Base-by-base conservation (phyloP, 2,113 vertebrate species). In the Spea multiplicata region DNA sequence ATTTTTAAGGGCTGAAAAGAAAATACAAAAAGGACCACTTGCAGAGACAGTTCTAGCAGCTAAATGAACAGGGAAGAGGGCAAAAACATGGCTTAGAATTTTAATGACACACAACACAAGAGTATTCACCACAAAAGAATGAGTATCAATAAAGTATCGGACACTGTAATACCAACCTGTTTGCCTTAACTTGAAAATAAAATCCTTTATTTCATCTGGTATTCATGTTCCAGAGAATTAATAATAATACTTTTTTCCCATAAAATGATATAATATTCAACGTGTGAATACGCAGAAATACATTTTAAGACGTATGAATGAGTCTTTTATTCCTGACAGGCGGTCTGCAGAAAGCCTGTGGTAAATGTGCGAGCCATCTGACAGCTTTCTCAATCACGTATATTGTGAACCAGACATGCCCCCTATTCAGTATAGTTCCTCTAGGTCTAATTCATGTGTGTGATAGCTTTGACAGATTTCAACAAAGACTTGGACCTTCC, bases 311-410 rank as follows among this genome's bases (percentile, higher is more conserved):
- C 0, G 64, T 53, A 55, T 9, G 17, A 48, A 55, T 78, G 79
- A 84, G 83, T 82, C 80, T 84, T 81, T 80, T 80, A 84, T 16
- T 74, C 66, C 82, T 82, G 82, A 82, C n/a, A n/a, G n/a, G n/a
- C 81, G 69, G 59, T 64, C 55, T 66, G 52, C 55, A 45, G 69
- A 81, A 86, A 83, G 45, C 75, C 72, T 76, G 74, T 44, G 76
- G 82, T 81, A 84, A 84, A 84, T 82, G 83, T 86, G 71, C 81
- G 48, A 85, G 78, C 55, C 46, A 3, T 59, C 81, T 83, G 84
- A 82, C 71, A 84, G 77, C 44, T 50, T 74, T 12, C 59, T 83
- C 74, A 53, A 62, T 30, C 30, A 30, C 57, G 17, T 80, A 82
- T 6, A 75, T 72, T 48, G 76, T 73, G 75, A 81, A 82, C 12